Conservation (phyloP, 2,113 vertebrate genomes). For the Mesitornis unicolor region DNA sequence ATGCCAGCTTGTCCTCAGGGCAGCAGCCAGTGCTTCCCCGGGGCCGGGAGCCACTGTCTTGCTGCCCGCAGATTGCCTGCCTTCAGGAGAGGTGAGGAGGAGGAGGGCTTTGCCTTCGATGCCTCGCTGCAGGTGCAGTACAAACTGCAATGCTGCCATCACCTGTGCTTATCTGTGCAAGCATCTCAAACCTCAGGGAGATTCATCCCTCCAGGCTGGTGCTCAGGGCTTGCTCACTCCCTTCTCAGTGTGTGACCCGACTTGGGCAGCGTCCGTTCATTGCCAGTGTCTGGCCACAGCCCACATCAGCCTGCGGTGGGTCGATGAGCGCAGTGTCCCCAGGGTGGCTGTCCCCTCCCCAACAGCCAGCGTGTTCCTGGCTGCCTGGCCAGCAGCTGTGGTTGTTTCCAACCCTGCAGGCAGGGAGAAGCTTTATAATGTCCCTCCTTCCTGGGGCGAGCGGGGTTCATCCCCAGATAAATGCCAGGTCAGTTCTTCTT, state of each 20-base stretch:
- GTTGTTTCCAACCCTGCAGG: not conserved
- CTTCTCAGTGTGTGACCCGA: fast-evolving
- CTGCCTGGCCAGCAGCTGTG: fast-evolving
- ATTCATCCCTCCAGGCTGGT: not conserved
- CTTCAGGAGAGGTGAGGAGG: not conserved
- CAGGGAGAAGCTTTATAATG: not conserved
- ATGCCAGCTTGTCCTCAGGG: not conserved
- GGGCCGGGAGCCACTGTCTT: fast-evolving
- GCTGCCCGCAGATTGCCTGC: not conserved
- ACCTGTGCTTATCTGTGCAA: not conserved
- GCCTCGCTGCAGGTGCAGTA: not conserved
- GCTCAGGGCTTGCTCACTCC: not conserved
- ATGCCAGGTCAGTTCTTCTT: not conserved
- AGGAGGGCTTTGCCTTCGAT: not conserved
- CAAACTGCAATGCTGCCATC: not conserved
- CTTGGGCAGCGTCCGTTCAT: not conserved
- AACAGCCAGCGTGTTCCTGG: fast-evolving
- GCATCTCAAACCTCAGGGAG: not conserved
- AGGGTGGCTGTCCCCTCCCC: not conserved
- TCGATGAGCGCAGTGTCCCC: not conserved
- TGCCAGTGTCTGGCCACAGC: fast-evolving
- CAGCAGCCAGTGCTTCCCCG: not conserved
- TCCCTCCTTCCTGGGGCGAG: fast-evolving
- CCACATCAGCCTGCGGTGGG: not conserved
- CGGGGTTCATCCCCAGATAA: not conserved